These are phyloP conservation scores for Choreutis nemorana DNA, from an alignment of 2,888 invertebrate species.

Conservation along the genomic window DNA sequence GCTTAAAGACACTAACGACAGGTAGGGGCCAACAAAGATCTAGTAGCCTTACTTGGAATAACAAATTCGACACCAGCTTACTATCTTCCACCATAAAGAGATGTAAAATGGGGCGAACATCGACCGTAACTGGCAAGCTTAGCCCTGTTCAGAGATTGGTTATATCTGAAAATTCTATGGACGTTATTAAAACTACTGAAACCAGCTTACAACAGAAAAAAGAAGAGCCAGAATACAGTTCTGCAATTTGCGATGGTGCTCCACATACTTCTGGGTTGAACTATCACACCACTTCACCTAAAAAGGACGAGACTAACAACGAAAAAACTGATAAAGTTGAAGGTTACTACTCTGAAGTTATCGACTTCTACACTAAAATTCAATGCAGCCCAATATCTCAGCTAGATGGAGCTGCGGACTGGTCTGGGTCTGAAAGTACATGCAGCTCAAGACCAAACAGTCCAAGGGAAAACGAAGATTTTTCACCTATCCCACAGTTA, in stretches of 20 bases:
- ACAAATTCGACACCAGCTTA: constrained; percentile 71
- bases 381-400: constrained; percentile 70
- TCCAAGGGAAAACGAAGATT: constrained; percentile 40
- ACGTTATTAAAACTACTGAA: constrained; percentile 41
- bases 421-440: constrained; percentile 66
- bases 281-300: constrained; percentile 42
- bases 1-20: constrained; percentile 53
- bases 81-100: constrained; percentile 71
- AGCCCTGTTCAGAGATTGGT: constrained; percentile 44
- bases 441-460: constrained; percentile 54
- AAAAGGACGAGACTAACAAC: constrained; percentile 37
- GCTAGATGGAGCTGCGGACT: constrained; percentile 74
- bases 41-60: constrained; percentile 74
- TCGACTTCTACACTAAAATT: constrained; percentile 62
- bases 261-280: constrained; percentile 54
- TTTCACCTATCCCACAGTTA: constrained; percentile 69
- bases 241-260: constrained; percentile 37
- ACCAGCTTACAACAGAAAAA: constrained; percentile 32
- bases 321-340: constrained; percentile 48
- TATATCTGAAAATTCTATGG: constrained; percentile 33
- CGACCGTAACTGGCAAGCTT: constrained; percentile 48
- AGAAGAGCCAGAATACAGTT: constrained; percentile 32
- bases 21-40: constrained; percentile 71
- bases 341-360: constrained; percentile 54
- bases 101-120: constrained; percentile 67